A percentile compares a stretch with the other conserved stretches of the same genome.
Conservation (phyloP, 1,140 invertebrate species). For the Fopius arisanus region DNA sequence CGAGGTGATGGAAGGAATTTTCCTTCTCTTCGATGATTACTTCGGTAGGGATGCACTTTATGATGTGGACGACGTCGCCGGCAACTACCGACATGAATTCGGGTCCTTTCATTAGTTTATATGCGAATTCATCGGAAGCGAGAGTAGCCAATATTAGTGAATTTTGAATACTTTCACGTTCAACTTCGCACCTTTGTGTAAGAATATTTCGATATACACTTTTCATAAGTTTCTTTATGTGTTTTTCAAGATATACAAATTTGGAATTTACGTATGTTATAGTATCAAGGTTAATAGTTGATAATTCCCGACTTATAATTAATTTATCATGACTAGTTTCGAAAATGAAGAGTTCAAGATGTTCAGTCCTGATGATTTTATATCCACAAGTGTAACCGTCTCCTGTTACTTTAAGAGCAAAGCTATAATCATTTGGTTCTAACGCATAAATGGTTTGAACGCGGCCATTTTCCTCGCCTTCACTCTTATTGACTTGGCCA, state of each 20-base stretch:
- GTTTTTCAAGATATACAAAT: conserved; percentile 30
- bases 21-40: neutral
- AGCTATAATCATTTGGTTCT: neutral
- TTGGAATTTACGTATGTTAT: conserved; percentile 30
- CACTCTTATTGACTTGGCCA: neutral
- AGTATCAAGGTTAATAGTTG: conserved; percentile 7
- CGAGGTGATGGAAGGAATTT: conserved; percentile 10
- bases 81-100: conserved; percentile 29
- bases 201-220: conserved; percentile 26
- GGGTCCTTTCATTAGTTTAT: conserved; percentile 32
- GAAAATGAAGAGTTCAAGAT: neutral
- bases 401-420: no score
- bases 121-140: conserved; percentile 31
- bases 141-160: no score
- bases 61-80: conserved; percentile 29
- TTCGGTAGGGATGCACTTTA: conserved; percentile 29
- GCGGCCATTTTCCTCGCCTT: neutral
- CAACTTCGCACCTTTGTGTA: conserved; percentile 24
- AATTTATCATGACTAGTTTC: neutral
- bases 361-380: neutral
- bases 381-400: no score
- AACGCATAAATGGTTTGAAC: neutral
- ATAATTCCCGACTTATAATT: neutral
- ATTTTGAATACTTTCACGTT: no score
- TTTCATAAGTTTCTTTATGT: conserved; percentile 24